phyloP scores from a whole-genome alignment of 2,113 vertebrate genomes.

The Triplophysa dalaica region DNA sequence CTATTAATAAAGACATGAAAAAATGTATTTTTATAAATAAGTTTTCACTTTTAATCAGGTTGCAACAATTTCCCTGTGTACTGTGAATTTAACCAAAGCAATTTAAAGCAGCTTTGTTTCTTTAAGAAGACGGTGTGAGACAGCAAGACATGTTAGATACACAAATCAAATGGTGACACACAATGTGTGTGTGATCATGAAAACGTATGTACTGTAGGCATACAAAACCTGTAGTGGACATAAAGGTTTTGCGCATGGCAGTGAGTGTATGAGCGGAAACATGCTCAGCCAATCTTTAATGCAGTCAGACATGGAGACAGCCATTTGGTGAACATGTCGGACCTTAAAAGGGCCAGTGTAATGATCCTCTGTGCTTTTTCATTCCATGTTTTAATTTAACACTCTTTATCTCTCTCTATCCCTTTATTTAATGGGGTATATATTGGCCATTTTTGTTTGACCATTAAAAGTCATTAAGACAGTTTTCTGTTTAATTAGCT shows the following conservation, averaged over 20 bases:
- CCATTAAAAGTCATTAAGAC: not conserved
- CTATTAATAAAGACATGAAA: not conserved
- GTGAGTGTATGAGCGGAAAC: slow-evolving; percentile 2
- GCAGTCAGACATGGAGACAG: slow-evolving; percentile 32
- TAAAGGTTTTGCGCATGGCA: not conserved
- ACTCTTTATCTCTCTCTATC: slow-evolving; percentile 1
- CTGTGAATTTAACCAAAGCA: not conserved
- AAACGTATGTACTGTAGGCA: not conserved
- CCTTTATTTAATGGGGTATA: not conserved
- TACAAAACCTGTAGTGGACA: not conserved
- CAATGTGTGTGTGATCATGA: not conserved
- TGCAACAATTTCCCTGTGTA: not conserved
- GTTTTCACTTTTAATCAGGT: not conserved
- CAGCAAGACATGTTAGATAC: not conserved
- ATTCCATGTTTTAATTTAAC: not conserved
- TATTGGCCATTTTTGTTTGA: no score
- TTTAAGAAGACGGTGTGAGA: not conserved
- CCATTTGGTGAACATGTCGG: slow-evolving; percentile 45
- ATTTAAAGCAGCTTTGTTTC: not conserved
- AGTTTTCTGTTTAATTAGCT: not conserved
- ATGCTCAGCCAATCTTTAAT: slow-evolving; percentile 17
- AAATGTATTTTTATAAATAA: not conserved
- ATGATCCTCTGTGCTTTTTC: not conserved
- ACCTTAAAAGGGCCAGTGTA: slow-evolving; percentile 26
- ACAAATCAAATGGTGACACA: not conserved